Evolutionary conservation across 2,888 invertebrate genomes (phyloP).

Genomic region (Eupithecia inturbata): DNA sequence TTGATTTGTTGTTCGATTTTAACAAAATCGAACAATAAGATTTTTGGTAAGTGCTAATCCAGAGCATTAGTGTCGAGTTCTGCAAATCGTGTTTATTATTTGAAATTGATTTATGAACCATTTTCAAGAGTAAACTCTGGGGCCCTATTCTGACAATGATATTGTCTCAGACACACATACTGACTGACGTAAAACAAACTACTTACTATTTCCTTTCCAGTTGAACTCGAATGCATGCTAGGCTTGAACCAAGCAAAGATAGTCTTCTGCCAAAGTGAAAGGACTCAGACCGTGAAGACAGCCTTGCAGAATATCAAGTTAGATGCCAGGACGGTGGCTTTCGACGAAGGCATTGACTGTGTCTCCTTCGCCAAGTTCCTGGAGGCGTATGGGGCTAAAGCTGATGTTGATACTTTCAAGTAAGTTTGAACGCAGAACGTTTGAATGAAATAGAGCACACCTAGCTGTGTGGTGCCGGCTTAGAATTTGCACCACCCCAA

Average conservation of each 20-base stretch:
- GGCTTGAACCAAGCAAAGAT: constrained; percentile 52
- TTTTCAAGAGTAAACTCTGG: no score
- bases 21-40: no score
- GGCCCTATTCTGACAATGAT: no score
- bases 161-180: no score
- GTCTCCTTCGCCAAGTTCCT: constrained; percentile 54
- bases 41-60: no score
- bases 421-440: constrained; percentile 34
- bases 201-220: constrained; percentile 39
- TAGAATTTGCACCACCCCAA: no score
- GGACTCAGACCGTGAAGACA: constrained; percentile 48
- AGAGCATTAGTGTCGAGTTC: no score
- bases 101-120: no score
- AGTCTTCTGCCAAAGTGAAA: constrained; percentile 61
- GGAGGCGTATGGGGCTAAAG: constrained; percentile 47
- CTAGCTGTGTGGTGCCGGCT: no score
- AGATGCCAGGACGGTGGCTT: constrained; percentile 19
- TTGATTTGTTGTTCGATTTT: no score
- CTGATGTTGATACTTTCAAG: constrained; percentile 52
- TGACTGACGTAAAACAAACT: not conserved
- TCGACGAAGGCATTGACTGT: constrained; percentile 48
- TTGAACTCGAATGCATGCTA: constrained; percentile 53
- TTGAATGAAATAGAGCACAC: no score
- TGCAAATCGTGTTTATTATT: no score
- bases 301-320: constrained; percentile 45